Base-by-base conservation (phyloP, 2,113 vertebrate species). In the Poicephalus meyeri region DNA sequence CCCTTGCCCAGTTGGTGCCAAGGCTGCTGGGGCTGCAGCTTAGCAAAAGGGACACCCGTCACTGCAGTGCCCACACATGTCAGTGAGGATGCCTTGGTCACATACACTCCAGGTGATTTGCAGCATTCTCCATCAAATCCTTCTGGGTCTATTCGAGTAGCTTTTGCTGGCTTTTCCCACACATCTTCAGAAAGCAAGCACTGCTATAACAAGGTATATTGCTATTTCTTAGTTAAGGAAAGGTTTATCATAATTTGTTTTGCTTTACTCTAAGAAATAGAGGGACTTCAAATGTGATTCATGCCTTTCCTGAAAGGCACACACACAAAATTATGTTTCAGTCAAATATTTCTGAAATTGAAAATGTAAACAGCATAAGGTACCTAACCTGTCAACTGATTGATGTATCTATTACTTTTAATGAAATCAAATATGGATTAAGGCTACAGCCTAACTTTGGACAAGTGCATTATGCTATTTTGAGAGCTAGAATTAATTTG, bases 401-500 rank as follows among this genome's bases (percentile, higher is more conserved):
- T 25, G 53, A 78, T 85, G 4, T 9, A 21, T 70, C 46, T 84
- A 19, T 66, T 81, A 31, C 17, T 41, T 60, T 77, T 76, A 80
- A 74, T 58, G 7, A 95, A 95, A 90, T 87, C n/a, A 83, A 77
- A 77, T 6, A 52, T 46, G 24, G 78, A 82, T 95, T 93, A 92
- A 91, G 56, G 93, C 70, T 96, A 46, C 33, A 70, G 50, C 14
- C 46, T 77, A 44, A 50, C 50, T 95, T 95, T 92, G 80, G 80
- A 89, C 44, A 80, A 95, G 80, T 18, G 1, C 66, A 41, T 79
- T 76, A 33, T 68, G 16, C 92, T 94, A 89, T 96, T 97, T 95
- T 88, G 81, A 96, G 52, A 81, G 35, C 86, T 77, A 20, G 86
- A 97, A 97, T 95, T 89, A 64, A 90, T 95, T 96, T 93, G 72